A percentile compares a stretch with the other conserved stretches of the same genome.
These are phyloP conservation scores for Adelphocoris suturalis DNA, from an alignment of 2,888 invertebrate genomes.

Conservation along the genomic window DNA sequence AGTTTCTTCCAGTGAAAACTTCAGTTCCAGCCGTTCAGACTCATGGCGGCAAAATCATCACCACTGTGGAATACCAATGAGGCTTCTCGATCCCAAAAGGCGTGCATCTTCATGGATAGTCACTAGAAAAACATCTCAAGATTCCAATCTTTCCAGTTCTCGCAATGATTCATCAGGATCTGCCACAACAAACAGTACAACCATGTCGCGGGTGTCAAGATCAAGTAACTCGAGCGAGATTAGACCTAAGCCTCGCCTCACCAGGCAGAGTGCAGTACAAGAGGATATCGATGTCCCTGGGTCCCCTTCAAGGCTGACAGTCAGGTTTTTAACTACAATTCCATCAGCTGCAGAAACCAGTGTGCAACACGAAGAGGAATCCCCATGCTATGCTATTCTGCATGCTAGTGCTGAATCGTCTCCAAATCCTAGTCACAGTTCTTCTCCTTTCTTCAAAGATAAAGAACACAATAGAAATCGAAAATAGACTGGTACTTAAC, in stretches of 20 bases:
- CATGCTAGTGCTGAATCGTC: slow-evolving; percentile 76
- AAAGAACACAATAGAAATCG: slow-evolving; percentile 47
- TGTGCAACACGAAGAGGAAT: slow-evolving; percentile 83
- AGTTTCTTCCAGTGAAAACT: slow-evolving; percentile 93
- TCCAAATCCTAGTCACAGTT: slow-evolving; percentile 73
- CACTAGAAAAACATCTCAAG: slow-evolving; percentile 94
- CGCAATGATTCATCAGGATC: slow-evolving; percentile 95
- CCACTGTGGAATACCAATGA: slow-evolving; percentile 87
- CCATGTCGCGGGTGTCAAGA: slow-evolving; percentile 92
- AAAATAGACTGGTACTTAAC: slow-evolving; percentile 57
- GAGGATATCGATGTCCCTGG: slow-evolving; percentile 84
- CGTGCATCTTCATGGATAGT: slow-evolving; percentile 93
- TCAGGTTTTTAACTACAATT: slow-evolving; percentile 85
- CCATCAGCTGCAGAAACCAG: slow-evolving; percentile 87
- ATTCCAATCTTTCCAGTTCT: slow-evolving; percentile 93
- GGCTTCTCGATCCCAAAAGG: slow-evolving; percentile 87
- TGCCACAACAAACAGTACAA: slow-evolving; percentile 92
- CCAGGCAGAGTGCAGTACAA: slow-evolving; percentile 89
- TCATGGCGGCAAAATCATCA: slow-evolving; percentile 89
- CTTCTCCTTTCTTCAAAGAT: slow-evolving; percentile 67
- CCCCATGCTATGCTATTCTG: slow-evolving; percentile 76
- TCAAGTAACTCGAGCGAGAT: slow-evolving; percentile 86
- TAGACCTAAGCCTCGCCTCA: slow-evolving; percentile 85
- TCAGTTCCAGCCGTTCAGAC: slow-evolving; percentile 92
- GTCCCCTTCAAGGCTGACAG: slow-evolving; percentile 81